Conservation (phyloP, 2,797 vertebrate genomes). For the Coilia nasus region DNA sequence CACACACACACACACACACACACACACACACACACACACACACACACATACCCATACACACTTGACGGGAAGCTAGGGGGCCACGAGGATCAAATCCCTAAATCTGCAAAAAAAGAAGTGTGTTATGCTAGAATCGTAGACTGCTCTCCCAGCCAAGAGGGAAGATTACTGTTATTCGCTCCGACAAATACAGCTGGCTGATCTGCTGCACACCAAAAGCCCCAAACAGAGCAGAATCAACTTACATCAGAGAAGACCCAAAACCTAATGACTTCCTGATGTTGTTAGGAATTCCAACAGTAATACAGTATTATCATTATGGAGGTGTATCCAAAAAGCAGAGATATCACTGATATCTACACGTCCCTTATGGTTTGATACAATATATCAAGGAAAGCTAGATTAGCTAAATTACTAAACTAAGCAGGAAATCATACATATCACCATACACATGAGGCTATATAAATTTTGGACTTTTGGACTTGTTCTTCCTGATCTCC, state of each 20-base stretch:
- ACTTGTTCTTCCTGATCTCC: not conserved
- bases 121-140: not conserved
- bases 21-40: not conserved
- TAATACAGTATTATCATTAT: not conserved
- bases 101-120: not conserved
- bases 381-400: not conserved
- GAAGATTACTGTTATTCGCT: not conserved
- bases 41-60: not conserved
- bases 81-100: not conserved
- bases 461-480: not conserved
- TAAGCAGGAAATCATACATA: not conserved
- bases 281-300: no score
- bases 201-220: no score
- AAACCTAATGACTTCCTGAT: no score
- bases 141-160: not conserved
- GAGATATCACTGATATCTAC: not conserved
- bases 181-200: not conserved
- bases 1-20: not conserved
- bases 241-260: not conserved
- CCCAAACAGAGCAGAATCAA: no score
- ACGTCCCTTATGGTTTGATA: not conserved
- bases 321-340: not conserved
- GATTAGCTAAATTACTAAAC: not conserved
- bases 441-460: not conserved
- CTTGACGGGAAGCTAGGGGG: not conserved